Percentiles rank a stretch among this genome's conserved stretches.
Conservation (phyloP, 2,113 vertebrate species). For the Elanoides forficatus region DNA sequence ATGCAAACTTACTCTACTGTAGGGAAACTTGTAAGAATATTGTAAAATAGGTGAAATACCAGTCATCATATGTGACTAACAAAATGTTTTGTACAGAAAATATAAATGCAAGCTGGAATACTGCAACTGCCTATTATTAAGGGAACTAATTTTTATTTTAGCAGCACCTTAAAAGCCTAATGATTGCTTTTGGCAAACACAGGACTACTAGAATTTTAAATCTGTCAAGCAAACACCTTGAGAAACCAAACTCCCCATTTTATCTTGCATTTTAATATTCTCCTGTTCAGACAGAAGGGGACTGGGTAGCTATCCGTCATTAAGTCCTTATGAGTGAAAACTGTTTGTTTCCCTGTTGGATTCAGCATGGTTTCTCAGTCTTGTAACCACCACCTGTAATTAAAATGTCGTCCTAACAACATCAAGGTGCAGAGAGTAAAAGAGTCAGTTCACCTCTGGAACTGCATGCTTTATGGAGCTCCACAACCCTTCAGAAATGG, state of each 20-base stretch:
- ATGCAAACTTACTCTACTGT: slow-evolving; percentile 56
- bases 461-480: slow-evolving; percentile 57
- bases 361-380: slow-evolving; percentile 38
- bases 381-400: slow-evolving; percentile 59
- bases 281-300: not conserved
- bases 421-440: slow-evolving; percentile 35
- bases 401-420: slow-evolving; percentile 64
- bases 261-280: slow-evolving; percentile 23
- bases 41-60: slow-evolving; percentile 26
- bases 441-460: slow-evolving; percentile 58
- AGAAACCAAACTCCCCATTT: not conserved
- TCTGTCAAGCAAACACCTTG: not conserved
- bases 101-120: not conserved
- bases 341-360: slow-evolving; percentile 32
- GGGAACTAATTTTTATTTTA: slow-evolving; percentile 19
- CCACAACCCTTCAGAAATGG: slow-evolving; percentile 70
- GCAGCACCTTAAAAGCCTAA: slow-evolving; percentile 34
- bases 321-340: slow-evolving; percentile 38
- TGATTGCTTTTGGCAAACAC: slow-evolving; percentile 33
- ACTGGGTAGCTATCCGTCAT: slow-evolving; percentile 15
- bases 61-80: not conserved
- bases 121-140: not conserved
- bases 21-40: slow-evolving; percentile 42
- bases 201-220: slow-evolving; percentile 6
- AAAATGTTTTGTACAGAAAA: slow-evolving; percentile 45